phyloP scores from a whole-genome alignment of 2,113 vertebrate species.

The Oryctolagus cuniculus region DNA sequence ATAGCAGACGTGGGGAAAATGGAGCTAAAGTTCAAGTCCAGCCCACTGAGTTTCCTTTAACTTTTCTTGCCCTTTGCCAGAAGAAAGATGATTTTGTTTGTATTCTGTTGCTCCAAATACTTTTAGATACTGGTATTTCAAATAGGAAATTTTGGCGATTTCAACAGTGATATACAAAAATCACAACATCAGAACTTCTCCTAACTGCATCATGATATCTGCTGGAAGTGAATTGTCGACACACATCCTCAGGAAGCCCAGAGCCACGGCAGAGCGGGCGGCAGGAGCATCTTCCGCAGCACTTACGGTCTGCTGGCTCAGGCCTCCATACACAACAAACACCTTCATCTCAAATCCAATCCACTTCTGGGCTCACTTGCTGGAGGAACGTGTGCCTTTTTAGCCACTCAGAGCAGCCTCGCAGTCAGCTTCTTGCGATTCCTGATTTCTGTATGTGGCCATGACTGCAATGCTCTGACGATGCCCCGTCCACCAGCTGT shows the following conservation, averaged over 20 bases:
- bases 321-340: neutral
- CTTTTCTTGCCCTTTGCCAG: conserved; percentile 26
- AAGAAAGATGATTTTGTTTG: conserved; percentile 15
- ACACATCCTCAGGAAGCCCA: neutral
- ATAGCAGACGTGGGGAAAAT: neutral
- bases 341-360: neutral
- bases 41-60: neutral
- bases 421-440: neutral
- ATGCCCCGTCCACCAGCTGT: neutral
- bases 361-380: neutral
- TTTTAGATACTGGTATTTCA: conserved; percentile 30
- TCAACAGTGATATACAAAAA: neutral
- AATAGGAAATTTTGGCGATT: neutral
- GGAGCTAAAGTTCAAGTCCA: neutral
- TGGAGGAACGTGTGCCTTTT: neutral
- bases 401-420: neutral
- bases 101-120: neutral
- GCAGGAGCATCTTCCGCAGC: fast-evolving
- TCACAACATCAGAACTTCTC: neutral
- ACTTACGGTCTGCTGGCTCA: neutral
- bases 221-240: neutral
- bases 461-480: neutral
- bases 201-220: neutral
- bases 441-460: neutral
- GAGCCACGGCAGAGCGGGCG: neutral